These are phyloP conservation scores for mouse (Mus musculus) DNA, from an alignment of 2,113 vertebrate species.

Conservation along the genomic window GRCm39 chr2:144694001-144694500, in stretches of 20 bases:
- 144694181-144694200: neutral
- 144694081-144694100: neutral
- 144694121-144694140: neutral
- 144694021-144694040: neutral
- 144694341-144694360: constrained; percentile 6
- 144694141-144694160: neutral
- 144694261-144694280: neutral
- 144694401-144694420: neutral
- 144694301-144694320: neutral
- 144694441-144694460: neutral
- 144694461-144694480: neutral
- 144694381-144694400: neutral
- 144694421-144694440: constrained; percentile 20
- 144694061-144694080: neutral
- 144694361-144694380: neutral
- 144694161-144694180: neutral
- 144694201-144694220: neutral
- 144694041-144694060: neutral
- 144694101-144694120: neutral
- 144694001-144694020: neutral
- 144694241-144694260: neutral
- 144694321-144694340: neutral
- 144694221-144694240: neutral
- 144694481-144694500: constrained; percentile 16
- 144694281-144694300: neutral